These are phyloP conservation scores for Limnephilus lunatus DNA, from an alignment of 2,888 invertebrate species.

Conservation along the genomic window DNA sequence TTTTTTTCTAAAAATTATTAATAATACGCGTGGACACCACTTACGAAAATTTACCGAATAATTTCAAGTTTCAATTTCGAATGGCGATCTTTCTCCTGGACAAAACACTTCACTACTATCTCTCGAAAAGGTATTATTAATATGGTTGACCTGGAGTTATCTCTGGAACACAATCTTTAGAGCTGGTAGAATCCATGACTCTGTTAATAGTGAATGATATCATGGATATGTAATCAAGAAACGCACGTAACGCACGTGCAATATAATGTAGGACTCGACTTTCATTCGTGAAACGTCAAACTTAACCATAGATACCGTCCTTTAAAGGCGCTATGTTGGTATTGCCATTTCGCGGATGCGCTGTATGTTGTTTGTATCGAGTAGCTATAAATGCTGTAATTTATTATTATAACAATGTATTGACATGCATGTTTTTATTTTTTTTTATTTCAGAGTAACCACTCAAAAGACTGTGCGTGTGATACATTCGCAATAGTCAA, in stretches of 20 bases:
- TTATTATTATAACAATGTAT: too few relatives aligned
- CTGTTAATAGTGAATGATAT: background rate
- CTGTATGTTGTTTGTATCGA: background rate
- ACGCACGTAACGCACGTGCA: background rate
- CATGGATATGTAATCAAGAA: background rate
- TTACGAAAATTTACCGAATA: too few relatives aligned
- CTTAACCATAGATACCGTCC: background rate
- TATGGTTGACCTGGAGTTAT: background rate
- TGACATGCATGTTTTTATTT: too few relatives aligned
- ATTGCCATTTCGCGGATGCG: background rate
- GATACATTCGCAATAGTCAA: too few relatives aligned
- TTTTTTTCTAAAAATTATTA: too few relatives aligned
- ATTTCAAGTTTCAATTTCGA: too few relatives aligned
- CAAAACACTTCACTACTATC: background rate
- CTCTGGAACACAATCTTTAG: background rate
- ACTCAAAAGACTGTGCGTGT: too few relatives aligned
- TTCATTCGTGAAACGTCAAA: background rate
- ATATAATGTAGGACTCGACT: background rate
- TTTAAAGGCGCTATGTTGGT: background rate
- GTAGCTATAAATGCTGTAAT: background rate
- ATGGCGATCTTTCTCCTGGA: background rate
- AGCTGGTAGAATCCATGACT: background rate
- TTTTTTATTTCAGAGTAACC: too few relatives aligned
- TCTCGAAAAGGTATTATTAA: background rate
- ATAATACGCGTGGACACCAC: too few relatives aligned